Evolutionary conservation across 30 jellyfish, hydroid and myxozoan species (phyloP).

Genomic region (Mastigias papua): DNA sequence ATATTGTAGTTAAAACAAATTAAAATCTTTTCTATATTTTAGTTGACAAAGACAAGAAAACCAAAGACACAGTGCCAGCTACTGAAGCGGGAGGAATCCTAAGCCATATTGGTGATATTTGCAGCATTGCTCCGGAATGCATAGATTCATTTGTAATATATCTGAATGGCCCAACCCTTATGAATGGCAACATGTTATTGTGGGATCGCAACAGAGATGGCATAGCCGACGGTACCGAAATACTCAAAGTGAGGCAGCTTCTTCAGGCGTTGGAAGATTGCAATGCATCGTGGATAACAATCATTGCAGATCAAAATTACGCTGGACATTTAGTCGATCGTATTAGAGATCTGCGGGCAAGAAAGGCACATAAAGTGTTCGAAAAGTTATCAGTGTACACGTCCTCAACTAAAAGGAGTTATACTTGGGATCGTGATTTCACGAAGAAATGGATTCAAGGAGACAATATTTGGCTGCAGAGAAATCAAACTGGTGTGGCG

Average conservation of each 20-base stretch:
- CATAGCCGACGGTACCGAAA: conserved; percentile 87
- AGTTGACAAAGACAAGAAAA: conserved; percentile 86
- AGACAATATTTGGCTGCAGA: conserved; percentile 73
- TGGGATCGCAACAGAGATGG: conserved; percentile 98
- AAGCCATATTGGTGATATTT: conserved; percentile 75
- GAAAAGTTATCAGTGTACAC: conserved; percentile 77
- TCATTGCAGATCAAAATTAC: conserved; percentile 95
- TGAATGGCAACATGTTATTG: conserved; percentile 90
- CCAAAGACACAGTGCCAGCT: conserved; percentile 95
- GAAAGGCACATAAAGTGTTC: conserved; percentile 47
- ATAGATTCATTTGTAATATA: conserved; percentile 84
- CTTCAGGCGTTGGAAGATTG: conserved; percentile 79
- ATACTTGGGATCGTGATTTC: conserved; percentile 89
- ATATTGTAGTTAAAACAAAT: too few relatives aligned
- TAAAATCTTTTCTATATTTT: too few relatives aligned
- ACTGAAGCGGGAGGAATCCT: conserved; percentile 88
- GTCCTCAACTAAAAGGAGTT: conserved; percentile 82
- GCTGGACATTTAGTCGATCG: conserved; percentile 94
- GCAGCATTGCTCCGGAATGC: conserved; percentile 74
- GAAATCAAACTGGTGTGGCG: conserved; percentile 67
- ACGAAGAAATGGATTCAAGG: conserved; percentile 83
- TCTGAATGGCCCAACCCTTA: conserved; percentile 94
- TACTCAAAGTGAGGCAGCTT: conserved; percentile 74
- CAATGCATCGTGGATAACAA: conserved; percentile 82
- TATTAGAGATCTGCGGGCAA: conserved; percentile 55